Conservation (phyloP, 2,888 invertebrate species). For the Philaethria dido region DNA sequence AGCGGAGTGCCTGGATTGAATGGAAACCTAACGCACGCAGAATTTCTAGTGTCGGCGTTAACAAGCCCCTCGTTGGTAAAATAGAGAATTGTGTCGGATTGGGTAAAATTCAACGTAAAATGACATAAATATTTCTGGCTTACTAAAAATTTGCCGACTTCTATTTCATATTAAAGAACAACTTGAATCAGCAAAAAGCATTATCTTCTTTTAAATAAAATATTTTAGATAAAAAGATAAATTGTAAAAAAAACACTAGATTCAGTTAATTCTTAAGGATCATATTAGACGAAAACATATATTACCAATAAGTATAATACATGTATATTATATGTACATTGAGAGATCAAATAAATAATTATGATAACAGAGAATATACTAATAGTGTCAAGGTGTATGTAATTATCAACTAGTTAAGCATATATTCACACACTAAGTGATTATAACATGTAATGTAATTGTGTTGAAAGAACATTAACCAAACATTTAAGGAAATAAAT, state of each 20-base stretch:
- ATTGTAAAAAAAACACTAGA: not conserved
- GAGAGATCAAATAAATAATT: constrained; percentile 12
- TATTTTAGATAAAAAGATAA: too few relatives aligned
- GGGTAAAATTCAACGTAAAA: constrained; percentile 15
- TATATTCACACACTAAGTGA: not conserved
- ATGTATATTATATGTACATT: too few relatives aligned
- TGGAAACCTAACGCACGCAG: constrained; percentile 44
- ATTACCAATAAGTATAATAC: not conserved
- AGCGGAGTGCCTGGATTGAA: constrained; percentile 47
- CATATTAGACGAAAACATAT: not conserved
- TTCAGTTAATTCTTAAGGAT: not conserved
- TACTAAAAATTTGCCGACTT: not conserved
- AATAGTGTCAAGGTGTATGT: constrained; percentile 16
- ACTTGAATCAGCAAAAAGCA: not conserved
- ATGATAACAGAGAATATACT: constrained; percentile 5
- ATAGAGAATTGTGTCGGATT: constrained; percentile 36
- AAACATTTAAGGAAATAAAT: not conserved
- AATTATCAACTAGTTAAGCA: constrained; percentile 4
- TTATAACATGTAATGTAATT: not conserved
- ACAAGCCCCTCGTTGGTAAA: constrained; percentile 46
- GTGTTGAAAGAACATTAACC: not conserved
- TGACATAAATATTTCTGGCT: not conserved
- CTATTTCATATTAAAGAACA: not conserved
- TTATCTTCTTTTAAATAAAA: not conserved
- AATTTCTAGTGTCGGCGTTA: constrained; percentile 46